phyloP scores from a whole-genome alignment of 2,888 invertebrate species.

The Chesias legatella region DNA sequence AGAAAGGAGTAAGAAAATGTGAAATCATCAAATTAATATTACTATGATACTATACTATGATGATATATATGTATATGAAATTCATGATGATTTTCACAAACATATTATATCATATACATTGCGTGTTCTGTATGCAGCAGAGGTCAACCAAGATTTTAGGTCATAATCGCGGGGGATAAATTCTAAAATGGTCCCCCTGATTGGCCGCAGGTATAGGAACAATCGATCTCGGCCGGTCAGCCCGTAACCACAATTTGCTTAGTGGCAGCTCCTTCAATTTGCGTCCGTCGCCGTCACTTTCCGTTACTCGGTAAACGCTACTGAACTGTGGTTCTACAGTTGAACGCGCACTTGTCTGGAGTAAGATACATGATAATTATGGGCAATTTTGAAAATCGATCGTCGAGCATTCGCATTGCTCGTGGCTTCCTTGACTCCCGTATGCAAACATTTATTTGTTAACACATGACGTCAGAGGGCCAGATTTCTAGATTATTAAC shows the following conservation, averaged over 20 bases:
- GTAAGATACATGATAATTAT: conserved; percentile 77
- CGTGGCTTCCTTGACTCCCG: conserved; percentile 67
- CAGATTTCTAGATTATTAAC: no score
- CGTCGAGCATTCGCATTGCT: conserved; percentile 68
- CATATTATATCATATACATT: no score
- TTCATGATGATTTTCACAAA: no score
- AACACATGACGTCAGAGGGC: no score
- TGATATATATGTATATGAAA: no score
- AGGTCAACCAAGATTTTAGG: no score
- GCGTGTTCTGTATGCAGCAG: no score
- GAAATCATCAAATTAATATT: no score
- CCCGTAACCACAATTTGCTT: conserved; percentile 66
- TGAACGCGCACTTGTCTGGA: conserved; percentile 69
- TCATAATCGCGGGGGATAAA: no score
- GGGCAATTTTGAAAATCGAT: conserved; percentile 79
- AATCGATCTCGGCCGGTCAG: conserved; percentile 51
- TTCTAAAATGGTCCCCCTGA: neutral
- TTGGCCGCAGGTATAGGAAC: conserved; percentile 40
- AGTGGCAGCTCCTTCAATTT: conserved; percentile 74
- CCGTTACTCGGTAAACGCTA: conserved; percentile 78
- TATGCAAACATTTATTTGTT: conserved; percentile 48
- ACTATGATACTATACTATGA: no score
- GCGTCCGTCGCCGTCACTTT: conserved; percentile 70
- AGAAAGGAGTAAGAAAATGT: no score
- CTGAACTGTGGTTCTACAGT: conserved; percentile 76